Base-by-base conservation (phyloP, 1,140 invertebrate genomes). In the Holotrichia oblita region DNA sequence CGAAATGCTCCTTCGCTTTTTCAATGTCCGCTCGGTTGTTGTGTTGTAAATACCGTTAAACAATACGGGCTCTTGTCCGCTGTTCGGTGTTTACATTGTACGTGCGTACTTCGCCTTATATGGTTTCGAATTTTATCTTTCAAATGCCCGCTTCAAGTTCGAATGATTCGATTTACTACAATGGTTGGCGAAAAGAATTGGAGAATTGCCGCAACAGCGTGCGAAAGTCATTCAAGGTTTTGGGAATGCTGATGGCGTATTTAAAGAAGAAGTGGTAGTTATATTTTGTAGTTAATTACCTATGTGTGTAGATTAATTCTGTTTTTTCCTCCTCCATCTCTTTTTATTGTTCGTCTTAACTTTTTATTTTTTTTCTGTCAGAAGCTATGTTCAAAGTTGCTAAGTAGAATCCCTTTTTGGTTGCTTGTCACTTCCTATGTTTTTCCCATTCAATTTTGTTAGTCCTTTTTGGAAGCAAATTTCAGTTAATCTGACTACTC, bases 111-210 rank as follows among this genome's bases (percentile, higher is more conserved):
- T 55, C 48, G 6, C 48, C 48, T 55, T 55, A 55, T 55, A 55
- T 6, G 48, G 48, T 17, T 55, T 55, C n/a, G 14, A 55, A 55
- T 55, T 55, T 17, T 6, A 55, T 55, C 48, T 55, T 55, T 17
- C 12, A 55, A 17, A 55, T 55, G 48, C 17, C 17, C 48, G 48
- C 12, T 17, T 34, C 27, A 17, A 22, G 61, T 27, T n/a, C 12
- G 61, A 69, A 22, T 27, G 61, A 69, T 22, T 14, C 48, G 61
- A 69, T 69, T 69, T 69, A 27, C 22, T 69, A 69, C 61, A 22
- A 69, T 27, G 27, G 27, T 24, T 10, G 27, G 12, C 0, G 27
- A 20, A 69, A 34, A 69, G 8, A 27, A 27, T 69, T 20, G 22
- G 10, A 17, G 27, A 22, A 14, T 69, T 69, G 61, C 12, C 10